Evolutionary conservation across 2,797 vertebrate species (phyloP).

Genomic region (Paguma larvata): DNA sequence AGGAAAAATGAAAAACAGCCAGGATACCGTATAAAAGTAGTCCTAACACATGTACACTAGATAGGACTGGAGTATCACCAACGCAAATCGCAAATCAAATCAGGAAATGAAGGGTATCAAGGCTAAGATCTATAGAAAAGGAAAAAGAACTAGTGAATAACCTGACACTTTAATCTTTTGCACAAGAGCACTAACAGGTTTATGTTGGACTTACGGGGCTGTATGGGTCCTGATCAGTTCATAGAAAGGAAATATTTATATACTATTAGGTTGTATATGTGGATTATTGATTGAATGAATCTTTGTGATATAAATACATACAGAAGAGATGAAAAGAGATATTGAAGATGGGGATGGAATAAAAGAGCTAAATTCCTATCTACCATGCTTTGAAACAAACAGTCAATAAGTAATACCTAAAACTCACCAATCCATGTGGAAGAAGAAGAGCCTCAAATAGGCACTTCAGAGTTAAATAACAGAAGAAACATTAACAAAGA

Average conservation of each 20-base stretch:
- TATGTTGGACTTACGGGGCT: neutral
- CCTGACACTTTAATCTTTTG: neutral
- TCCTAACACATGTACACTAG: neutral
- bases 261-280: neutral
- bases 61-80: neutral
- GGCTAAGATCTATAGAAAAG: neutral
- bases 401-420: neutral
- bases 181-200: neutral
- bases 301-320: neutral
- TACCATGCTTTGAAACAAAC: neutral
- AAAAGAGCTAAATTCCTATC: neutral
- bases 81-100: neutral
- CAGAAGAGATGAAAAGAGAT: neutral
- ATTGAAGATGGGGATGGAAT: neutral
- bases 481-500: neutral
- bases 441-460: neutral
- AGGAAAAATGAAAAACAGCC: neutral
- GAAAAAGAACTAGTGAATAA: accelerated
- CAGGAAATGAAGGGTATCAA: neutral
- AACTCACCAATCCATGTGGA: neutral
- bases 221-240: neutral
- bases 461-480: neutral
- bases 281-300: neutral
- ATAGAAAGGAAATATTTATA: neutral
- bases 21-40: no score